A percentile compares a stretch with the other conserved stretches of the same genome.
These are phyloP conservation scores for Drosophila bipectinata DNA, from an alignment of 1,140 invertebrate species.

Conservation along the genomic window DNA sequence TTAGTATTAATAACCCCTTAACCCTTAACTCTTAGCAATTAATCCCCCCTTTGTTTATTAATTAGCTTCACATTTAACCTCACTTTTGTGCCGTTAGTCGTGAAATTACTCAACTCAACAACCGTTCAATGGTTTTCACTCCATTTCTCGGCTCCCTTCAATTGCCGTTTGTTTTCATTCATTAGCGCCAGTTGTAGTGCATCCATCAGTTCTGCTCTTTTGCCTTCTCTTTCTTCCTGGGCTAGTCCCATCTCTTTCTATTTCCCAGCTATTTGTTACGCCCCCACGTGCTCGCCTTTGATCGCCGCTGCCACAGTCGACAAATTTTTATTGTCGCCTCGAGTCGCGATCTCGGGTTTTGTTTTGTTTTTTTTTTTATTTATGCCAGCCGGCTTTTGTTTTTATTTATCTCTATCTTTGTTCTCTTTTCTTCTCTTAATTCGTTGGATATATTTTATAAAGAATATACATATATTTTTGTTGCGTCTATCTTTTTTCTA, in stretches of 20 bases:
- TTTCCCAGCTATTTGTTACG: slow-evolving; percentile 27
- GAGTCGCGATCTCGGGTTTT: slow-evolving; percentile 42
- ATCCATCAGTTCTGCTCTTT: slow-evolving; percentile 35
- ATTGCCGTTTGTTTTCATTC: slow-evolving; percentile 35
- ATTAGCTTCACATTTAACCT: neutral
- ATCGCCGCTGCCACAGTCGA: slow-evolving; percentile 42
- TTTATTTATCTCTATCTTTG: slow-evolving; percentile 23
- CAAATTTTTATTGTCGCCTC: slow-evolving; percentile 51
- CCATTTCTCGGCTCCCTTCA: slow-evolving; percentile 38
- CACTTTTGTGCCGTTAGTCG: neutral
- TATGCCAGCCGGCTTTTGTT: slow-evolving; percentile 64
- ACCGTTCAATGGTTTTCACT: slow-evolving; percentile 37
- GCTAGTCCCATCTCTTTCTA: slow-evolving; percentile 9
- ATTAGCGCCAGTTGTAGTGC: slow-evolving; percentile 31
- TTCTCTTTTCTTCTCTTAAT: slow-evolving; percentile 3
- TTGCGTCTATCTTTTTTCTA: slow-evolving; percentile 31
- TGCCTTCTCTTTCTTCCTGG: slow-evolving; percentile 6
- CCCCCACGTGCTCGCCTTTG: slow-evolving; percentile 45
- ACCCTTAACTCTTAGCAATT: neutral
- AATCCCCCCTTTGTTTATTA: neutral
- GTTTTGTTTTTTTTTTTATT: slow-evolving; percentile 44
- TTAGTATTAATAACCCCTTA: too few species aligned
- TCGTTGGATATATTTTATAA: slow-evolving; percentile 3
- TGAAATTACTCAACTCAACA: slow-evolving; percentile 1
- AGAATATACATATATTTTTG: slow-evolving; percentile 18